A percentile compares a stretch with the other conserved stretches of the same genome.
These are phyloP conservation scores for Archilochus colubris DNA, from an alignment of 2,113 vertebrate species.

Conservation along the genomic window DNA sequence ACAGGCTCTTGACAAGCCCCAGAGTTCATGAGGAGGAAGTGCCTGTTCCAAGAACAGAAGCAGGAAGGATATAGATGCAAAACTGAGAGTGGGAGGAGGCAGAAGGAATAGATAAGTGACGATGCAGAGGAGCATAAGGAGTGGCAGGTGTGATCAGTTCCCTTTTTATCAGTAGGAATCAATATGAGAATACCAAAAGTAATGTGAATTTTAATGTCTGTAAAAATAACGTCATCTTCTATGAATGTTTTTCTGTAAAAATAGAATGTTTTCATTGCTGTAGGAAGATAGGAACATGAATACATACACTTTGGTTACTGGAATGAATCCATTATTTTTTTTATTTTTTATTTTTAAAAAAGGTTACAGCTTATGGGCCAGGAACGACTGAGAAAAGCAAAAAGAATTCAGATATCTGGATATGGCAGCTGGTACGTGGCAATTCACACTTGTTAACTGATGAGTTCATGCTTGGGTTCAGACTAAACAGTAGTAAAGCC, in stretches of 20 bases:
- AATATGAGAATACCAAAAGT: conserved; percentile 39
- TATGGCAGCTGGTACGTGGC: conserved; percentile 91
- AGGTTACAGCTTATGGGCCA: conserved; percentile 83
- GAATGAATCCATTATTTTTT: background rate
- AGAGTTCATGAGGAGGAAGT: conserved; percentile 33
- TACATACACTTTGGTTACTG: background rate
- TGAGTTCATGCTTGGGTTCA: background rate
- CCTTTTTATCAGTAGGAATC: conserved; percentile 60
- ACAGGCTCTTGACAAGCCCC: conserved; percentile 10
- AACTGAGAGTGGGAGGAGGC: conserved; percentile 58
- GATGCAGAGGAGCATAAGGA: conserved; percentile 60
- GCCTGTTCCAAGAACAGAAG: conserved; percentile 51
- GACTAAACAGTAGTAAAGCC: background rate
- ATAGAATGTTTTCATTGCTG: background rate
- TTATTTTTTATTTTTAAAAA: background rate
- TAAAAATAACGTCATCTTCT: conserved; percentile 20
- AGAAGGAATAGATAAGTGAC: conserved; percentile 49
- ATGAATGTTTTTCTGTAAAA: conserved; percentile 19
- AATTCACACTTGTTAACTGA: background rate
- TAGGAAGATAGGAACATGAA: conserved; percentile 12
- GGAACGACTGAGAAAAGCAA: conserved; percentile 75
- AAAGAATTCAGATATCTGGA: conserved; percentile 84
- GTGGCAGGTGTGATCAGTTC: conserved; percentile 59
- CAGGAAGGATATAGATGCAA: conserved; percentile 32
- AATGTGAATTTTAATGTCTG: conserved; percentile 54